A percentile compares a stretch with the other conserved stretches of the same genome.
phyloP scores from a whole-genome alignment of 1,140 invertebrate species.

The Pollicipes pollicipes region DNA sequence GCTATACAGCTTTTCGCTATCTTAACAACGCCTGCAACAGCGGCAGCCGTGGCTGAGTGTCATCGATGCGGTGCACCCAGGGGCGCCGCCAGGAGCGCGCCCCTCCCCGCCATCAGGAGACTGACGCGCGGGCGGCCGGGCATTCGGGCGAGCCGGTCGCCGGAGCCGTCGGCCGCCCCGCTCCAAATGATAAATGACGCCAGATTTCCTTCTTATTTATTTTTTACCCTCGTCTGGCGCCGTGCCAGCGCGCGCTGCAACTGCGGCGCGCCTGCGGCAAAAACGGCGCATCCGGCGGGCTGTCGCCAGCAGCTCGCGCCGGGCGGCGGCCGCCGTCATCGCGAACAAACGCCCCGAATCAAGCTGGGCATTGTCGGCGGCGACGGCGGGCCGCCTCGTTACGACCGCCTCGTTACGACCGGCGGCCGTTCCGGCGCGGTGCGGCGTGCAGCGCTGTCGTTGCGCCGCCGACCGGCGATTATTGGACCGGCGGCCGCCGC shows the following conservation, averaged over 20 bases:
- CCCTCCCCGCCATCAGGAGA: not conserved
- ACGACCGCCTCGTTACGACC: not conserved
- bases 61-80: too few species aligned
- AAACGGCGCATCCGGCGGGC: not conserved
- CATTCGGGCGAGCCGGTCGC: not conserved
- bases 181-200: not conserved
- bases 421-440: too few species aligned
- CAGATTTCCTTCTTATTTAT: conserved; percentile 2
- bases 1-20: too few species aligned
- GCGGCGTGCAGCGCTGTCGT: too few species aligned
- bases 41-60: too few species aligned
- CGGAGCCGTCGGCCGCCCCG: not conserved
- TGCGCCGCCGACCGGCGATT: too few species aligned
- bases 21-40: too few species aligned
- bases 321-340: too few species aligned
- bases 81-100: too few species aligned
- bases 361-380: not conserved
- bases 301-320: not conserved
- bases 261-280: not conserved
- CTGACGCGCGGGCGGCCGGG: not conserved
- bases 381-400: not conserved
- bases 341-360: not conserved
- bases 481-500: too few species aligned
- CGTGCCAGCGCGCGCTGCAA: not conserved
- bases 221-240: not conserved